Conservation (phyloP, 2,797 vertebrate species). For the Decapterus maruadsi region DNA sequence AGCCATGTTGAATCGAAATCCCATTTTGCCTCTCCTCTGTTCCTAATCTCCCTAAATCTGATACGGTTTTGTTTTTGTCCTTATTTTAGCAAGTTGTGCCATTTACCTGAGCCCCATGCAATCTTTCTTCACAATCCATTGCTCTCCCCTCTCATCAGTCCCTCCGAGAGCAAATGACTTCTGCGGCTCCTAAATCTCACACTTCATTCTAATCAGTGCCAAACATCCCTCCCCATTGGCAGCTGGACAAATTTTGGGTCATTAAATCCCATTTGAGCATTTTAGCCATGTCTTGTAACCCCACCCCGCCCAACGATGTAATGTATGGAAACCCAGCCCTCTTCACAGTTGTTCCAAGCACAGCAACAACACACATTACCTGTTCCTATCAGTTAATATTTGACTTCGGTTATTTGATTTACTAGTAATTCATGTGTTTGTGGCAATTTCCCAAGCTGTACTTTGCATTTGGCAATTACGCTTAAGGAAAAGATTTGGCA, state of each 20-base stretch:
- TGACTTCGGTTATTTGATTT: background rate
- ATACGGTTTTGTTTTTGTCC: constrained; percentile 56
- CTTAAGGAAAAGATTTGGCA: background rate
- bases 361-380: background rate
- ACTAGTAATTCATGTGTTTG: background rate
- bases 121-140: constrained; percentile 53
- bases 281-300: constrained; percentile 48
- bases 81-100: constrained; percentile 49
- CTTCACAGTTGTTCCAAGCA: constrained; percentile 23
- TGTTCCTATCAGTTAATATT: background rate
- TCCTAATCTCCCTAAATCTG: constrained; percentile 63
- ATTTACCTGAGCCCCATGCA: constrained; percentile 62
- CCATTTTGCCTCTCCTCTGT: constrained; percentile 38
- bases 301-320: constrained; percentile 17
- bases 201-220: constrained; percentile 60
- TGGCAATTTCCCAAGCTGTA: background rate
- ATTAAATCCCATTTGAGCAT: constrained; percentile 69
- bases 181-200: constrained; percentile 59
- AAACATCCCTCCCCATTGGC: constrained; percentile 64
- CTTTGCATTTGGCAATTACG: background rate
- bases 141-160: constrained; percentile 45
- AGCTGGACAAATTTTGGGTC: constrained; percentile 65
- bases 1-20: constrained; percentile 57
- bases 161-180: constrained; percentile 68
- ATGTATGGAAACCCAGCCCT: constrained; percentile 2